phyloP scores from a whole-genome alignment of 2,797 vertebrate species.

The Pipistrellus nathusii region DNA sequence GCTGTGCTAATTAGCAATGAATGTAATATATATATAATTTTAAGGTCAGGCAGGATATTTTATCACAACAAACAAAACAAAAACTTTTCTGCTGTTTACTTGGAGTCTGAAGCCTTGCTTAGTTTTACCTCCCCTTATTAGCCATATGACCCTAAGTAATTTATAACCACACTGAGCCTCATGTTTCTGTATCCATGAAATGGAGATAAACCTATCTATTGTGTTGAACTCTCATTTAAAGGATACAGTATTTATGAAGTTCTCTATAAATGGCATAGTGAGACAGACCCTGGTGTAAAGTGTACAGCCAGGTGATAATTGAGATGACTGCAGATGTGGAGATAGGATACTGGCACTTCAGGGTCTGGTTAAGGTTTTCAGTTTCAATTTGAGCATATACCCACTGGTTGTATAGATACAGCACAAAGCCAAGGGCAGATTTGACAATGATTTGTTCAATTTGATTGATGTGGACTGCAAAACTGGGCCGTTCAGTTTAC shows the following conservation, averaged over 20 bases:
- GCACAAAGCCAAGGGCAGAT: constrained; percentile 60
- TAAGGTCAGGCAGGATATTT: neutral
- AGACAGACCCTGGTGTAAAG: neutral
- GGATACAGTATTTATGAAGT: neutral
- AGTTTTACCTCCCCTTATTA: neutral
- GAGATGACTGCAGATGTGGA: neutral
- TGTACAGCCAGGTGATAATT: neutral
- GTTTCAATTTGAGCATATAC: neutral
- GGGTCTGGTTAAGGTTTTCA: constrained; percentile 8
- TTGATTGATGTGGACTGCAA: constrained; percentile 66
- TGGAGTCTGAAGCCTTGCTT: neutral
- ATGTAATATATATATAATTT: neutral
- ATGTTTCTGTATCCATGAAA: neutral
- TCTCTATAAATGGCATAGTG: neutral
- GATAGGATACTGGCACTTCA: neutral
- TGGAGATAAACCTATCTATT: neutral
- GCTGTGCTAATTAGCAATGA: constrained; percentile 12
- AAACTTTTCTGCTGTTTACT: neutral
- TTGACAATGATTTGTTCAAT: constrained; percentile 65
- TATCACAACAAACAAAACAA: constrained; percentile 2
- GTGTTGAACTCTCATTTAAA: neutral
- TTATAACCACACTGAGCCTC: neutral
- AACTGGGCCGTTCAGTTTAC: constrained; percentile 59
- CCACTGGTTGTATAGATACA: constrained; percentile 31
- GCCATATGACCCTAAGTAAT: neutral